Evolutionary conservation across 2,113 vertebrate genomes (phyloP), one percentile per base, ranked within the genome.

Genomic region (Nibea coibor): DNA sequence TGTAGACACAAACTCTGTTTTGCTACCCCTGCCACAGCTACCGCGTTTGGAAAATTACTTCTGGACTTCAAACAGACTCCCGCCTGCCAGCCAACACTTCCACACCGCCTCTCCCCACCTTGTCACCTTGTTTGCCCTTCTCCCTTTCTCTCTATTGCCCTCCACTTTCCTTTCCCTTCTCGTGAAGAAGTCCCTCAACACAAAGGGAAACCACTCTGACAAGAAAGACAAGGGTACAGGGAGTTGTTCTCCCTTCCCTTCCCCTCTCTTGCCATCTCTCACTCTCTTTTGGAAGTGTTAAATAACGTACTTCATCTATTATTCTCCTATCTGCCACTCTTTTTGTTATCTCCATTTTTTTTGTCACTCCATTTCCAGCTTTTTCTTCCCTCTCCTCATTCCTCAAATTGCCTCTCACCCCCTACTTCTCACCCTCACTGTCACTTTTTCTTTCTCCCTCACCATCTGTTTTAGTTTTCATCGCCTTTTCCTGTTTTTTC

Each of bases 301-400:
- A 79, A 83, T 94, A 92, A 89, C 93, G 91, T 80, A 81, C 87
- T 79, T 89, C 88, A 94, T 96, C 92, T 47, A 75, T 94, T 95
- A 94, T 92, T 89, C 85, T 84, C 77, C 79, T 10, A 61, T 78
- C 86, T 84, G 63, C 78, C 70, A 71, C 80, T 91, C 84, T 35
- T 93, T 12, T 54, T 87, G 75, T 88, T 80, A 69, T 83, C 71
- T 64, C 39, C 9, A 62, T 35, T 35, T 35, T 80, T 88, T 84
- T 83, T 82, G 47, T 85, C 75, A 73, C 45, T 80, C 72, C 22
- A 26, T 63, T 86, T 65, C 62, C 65, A 57, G 17, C 26, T 73
- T 73, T 42, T 70, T 48, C 43, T 24, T 47, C 17, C 28, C 58
- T 10, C 24, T 80, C 67, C 51, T 72, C 75, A 54, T 81, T 74